Evolutionary conservation across 2,113 vertebrate species (phyloP), one percentile per base, ranked within the genome.

Genomic region (Phycodurus eques): DNA sequence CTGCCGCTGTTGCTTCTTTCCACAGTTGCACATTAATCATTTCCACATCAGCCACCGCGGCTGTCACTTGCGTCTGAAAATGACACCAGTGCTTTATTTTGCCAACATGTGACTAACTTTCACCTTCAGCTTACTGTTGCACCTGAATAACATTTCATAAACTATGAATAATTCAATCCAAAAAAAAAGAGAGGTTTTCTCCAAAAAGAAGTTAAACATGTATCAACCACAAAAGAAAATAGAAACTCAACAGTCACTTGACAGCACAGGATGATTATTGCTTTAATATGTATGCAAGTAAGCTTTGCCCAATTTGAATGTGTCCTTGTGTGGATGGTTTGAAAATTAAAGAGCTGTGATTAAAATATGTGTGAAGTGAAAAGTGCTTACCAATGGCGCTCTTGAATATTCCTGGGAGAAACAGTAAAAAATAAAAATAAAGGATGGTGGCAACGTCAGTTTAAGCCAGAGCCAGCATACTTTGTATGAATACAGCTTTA

Each of bases 1-100:
- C 35, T 42, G 31, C 59, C 13, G 44, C 27, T 49, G 35, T 70
- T 70, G 61, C 62, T 57, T 76, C 57, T 46, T 65, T 22, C 31
- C 35, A 8, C 69, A 2, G 14, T 22, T 53, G 65, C 61, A 33
- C 79, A 83, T 81, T 73, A 76, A 85, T 85, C 75, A 83, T 81
- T 62, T 79, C 66, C 17, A 74, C 81, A 63, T 72, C 46, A 47
- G 49, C 59, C 75, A 12, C 67, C 51, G 43, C 17, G 63, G 33
- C 71, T 46, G 4, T 59, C 7, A 9, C 72, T 53, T 60, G 53
- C 65, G 59, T 35, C 35, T 27, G 3, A 57, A 75, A 71, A 9
- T 33, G 31, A 61, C 51, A 15, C 51, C 1, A 0, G 49, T 62
- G 57, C 54, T n/a, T 43, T 2, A 14, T 13, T 44, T 51, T 39